A percentile compares a stretch with the other conserved stretches of the same genome.
These are phyloP conservation scores for Sesamia nonagrioides DNA, from an alignment of 1,140 invertebrate genomes.

Conservation along the genomic window DNA sequence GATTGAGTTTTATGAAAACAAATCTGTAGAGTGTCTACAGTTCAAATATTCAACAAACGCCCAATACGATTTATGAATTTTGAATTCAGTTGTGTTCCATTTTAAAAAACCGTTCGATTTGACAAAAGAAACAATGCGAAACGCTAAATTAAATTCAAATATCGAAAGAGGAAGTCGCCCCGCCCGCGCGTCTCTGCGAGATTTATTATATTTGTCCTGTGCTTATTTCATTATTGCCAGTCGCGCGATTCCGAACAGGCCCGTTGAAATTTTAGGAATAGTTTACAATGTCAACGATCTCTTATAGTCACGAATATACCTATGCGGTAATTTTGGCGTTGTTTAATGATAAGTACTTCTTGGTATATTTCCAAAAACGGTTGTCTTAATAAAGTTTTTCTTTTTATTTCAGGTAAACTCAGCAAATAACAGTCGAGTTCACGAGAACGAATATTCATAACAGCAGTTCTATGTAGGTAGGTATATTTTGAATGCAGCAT, in stretches of 20 bases:
- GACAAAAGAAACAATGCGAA: constrained; percentile 72
- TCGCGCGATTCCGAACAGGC: constrained; percentile 63
- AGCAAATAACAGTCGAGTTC: background rate
- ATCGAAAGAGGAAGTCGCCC: constrained; percentile 84
- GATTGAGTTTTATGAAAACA: background rate
- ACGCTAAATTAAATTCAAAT: constrained; percentile 86
- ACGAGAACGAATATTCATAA: background rate
- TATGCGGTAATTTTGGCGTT: constrained; percentile 10
- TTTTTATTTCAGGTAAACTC: constrained; percentile 62
- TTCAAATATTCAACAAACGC: background rate
- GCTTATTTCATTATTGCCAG: constrained; percentile 84
- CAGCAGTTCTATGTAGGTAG: background rate
- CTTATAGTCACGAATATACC: constrained; percentile 44
- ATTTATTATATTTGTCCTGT: constrained; percentile 86
- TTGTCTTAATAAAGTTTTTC: constrained; percentile 24
- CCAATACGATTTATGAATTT: constrained; percentile 6
- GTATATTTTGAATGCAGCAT: constrained; percentile 7
- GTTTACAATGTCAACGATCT: constrained; percentile 53
- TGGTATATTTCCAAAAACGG: constrained; percentile 18
- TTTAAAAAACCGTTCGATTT: constrained; percentile 57
- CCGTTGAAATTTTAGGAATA: constrained; percentile 64
- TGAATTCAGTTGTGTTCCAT: constrained; percentile 1
- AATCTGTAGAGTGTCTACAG: too few species aligned
- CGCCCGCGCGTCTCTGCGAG: constrained; percentile 79
- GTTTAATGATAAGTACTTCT: background rate